These are phyloP conservation scores for Catharus bicknelli DNA, from an alignment of 2,113 vertebrate genomes.

Conservation along the genomic window DNA sequence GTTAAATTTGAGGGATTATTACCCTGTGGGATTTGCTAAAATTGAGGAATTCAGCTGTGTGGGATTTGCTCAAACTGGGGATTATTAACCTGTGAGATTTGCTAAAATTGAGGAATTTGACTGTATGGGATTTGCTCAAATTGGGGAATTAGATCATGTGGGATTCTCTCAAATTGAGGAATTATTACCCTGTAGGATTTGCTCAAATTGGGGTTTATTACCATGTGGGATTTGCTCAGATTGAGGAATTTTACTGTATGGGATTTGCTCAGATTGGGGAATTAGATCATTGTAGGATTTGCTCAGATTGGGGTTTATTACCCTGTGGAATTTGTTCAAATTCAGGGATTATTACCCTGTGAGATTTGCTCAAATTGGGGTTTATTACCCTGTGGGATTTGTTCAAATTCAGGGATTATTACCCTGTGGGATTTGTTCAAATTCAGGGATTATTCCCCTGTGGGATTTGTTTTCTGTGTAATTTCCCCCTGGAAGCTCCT, in stretches of 20 bases:
- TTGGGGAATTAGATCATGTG: neutral
- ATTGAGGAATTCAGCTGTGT: neutral
- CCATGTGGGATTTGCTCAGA: too few relatives aligned
- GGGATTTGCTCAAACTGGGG: neutral
- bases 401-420: neutral
- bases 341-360: rapidly evolving
- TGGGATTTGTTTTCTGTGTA: neutral
- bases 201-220: too few relatives aligned
- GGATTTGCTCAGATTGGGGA: neutral
- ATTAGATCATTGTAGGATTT: too few relatives aligned
- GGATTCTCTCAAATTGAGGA: neutral
- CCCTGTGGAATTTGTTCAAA: neutral
- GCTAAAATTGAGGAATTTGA: too few relatives aligned
- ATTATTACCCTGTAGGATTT: too few relatives aligned
- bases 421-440: too few relatives aligned
- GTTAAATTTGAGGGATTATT: too few relatives aligned
- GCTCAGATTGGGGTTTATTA: too few relatives aligned
- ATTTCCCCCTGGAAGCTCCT: neutral
- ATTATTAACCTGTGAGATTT: neutral
- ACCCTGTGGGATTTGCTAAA: too few relatives aligned
- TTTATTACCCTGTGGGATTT: neutral
- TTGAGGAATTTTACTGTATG: neutral
- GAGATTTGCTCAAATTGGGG: neutral
- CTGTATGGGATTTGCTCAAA: too few relatives aligned
- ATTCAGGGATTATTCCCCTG: neutral